Base-by-base conservation (phyloP, 2,113 vertebrate species). In the Narcine bancroftii region DNA sequence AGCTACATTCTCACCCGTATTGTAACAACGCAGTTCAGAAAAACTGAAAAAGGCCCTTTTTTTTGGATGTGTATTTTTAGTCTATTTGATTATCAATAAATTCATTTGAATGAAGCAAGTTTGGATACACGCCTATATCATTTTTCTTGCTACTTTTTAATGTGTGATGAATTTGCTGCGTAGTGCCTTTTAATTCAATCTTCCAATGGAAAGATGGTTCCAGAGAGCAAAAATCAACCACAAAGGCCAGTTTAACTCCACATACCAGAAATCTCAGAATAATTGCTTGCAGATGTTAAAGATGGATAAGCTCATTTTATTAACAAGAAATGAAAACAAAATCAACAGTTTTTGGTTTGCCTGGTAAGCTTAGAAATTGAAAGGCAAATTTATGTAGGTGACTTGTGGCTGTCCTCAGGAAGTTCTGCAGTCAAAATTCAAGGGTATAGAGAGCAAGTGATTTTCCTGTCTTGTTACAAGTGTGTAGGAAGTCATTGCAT, bases 401-500 rank as follows among this genome's bases (percentile, higher is more conserved):
- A 53, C 19, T 56, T 87, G 33, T 87, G 53, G 36, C n/a, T 87
- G 53, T 60, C 17, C 56, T 33, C 81, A 21, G 5, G 53, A 56
- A 36, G n/a, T 60, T 60, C 81, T 36, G 53, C n/a, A 87, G 81
- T 60, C n/a, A 60, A 56, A 60, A 85, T 85, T n/a, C 53, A 56
- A 87, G 50, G 81, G 81, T 53, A 87, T 7, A 36, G 81, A 17
- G 50, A 87, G 81, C 81, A 63, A 87, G 81, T 87, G 53, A 87
- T 60, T 87, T 87, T 87, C 53, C 50, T 60, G 81, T 36, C 81
- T 63, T 60, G 81, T n/a, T 92, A 93, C 92, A 91, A 94, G 36
- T 56, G 39, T 93, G 72, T 93, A 94, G 94, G 94, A 94, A 94
- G 94, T 94, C 0, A 0, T 95, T 95, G 89, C 92, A 92, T 94